These are phyloP conservation scores for Aldrovandia affinis DNA, from an alignment of 2,797 vertebrate genomes.

Conservation along the genomic window DNA sequence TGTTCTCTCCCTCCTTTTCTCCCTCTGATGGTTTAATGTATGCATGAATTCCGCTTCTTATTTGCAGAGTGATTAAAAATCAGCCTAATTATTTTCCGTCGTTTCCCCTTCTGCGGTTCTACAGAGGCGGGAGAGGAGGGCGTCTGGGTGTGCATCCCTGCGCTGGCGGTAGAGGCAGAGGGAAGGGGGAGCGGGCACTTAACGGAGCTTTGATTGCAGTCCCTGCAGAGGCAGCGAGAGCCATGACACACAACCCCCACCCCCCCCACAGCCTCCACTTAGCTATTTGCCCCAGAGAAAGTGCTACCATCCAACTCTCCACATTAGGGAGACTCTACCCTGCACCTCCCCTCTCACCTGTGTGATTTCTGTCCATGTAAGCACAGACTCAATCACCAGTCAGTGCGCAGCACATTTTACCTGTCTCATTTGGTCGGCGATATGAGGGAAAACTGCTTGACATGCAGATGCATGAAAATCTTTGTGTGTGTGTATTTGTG, in stretches of 20 bases:
- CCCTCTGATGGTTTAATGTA: conserved; percentile 29
- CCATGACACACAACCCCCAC: background rate
- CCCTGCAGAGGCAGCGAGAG: background rate
- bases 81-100: conserved; percentile 27
- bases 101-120: background rate
- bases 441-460: background rate
- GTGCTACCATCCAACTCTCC: background rate
- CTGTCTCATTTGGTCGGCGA: background rate
- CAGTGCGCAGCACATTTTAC: background rate
- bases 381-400: background rate
- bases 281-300: background rate
- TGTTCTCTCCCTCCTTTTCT: background rate
- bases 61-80: conserved; percentile 32
- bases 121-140: background rate
- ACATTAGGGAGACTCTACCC: background rate
- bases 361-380: background rate
- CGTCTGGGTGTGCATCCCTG: background rate
- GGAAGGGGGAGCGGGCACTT: background rate
- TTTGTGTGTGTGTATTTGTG: background rate
- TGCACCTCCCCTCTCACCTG: background rate
- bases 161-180: background rate
- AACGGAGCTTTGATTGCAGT: background rate
- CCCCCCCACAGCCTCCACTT: background rate
- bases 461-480: background rate
- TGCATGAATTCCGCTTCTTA: conserved; percentile 26